These are phyloP conservation scores for Pavo muticus DNA, from an alignment of 2,113 vertebrate species.

Conservation along the genomic window DNA sequence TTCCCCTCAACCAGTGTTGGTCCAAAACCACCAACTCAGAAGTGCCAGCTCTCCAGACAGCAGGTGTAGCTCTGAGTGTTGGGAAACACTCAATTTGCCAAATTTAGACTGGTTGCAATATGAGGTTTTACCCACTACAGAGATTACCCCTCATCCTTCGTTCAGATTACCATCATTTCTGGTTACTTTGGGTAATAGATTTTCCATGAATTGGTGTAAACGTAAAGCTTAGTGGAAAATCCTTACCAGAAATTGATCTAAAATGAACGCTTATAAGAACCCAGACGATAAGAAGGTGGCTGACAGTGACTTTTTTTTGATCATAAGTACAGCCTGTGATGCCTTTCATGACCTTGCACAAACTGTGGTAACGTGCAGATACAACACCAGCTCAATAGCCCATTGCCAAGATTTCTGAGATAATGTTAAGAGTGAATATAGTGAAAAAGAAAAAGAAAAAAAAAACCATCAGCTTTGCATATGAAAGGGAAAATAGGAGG, in stretches of 20 bases:
- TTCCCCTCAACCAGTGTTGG: not conserved
- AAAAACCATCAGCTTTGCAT: not conserved
- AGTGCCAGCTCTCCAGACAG: not conserved
- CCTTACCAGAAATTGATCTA: not conserved
- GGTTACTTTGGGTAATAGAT: not conserved
- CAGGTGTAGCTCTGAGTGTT: not conserved
- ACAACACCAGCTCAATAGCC: not conserved
- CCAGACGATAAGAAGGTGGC: not conserved
- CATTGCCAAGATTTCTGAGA: not conserved
- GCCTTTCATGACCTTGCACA: conserved; percentile 2
- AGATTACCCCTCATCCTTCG: not conserved
- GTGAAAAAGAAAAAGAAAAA: not conserved
- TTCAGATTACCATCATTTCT: not conserved
- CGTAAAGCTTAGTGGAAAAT: not conserved
- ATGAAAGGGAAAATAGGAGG: conserved; percentile 56
- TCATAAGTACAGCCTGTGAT: not conserved
- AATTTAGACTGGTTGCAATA: not conserved
- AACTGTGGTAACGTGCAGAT: not conserved
- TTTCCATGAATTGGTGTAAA: not conserved
- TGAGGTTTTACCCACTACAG: not conserved
- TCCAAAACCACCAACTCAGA: not conserved
- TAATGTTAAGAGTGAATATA: not conserved
- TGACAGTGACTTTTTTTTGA: not conserved
- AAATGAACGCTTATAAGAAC: not conserved
- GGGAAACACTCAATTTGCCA: not conserved